These are phyloP conservation scores for Drosophila micromelanica DNA, from an alignment of 1,140 invertebrate genomes.

Conservation along the genomic window DNA sequence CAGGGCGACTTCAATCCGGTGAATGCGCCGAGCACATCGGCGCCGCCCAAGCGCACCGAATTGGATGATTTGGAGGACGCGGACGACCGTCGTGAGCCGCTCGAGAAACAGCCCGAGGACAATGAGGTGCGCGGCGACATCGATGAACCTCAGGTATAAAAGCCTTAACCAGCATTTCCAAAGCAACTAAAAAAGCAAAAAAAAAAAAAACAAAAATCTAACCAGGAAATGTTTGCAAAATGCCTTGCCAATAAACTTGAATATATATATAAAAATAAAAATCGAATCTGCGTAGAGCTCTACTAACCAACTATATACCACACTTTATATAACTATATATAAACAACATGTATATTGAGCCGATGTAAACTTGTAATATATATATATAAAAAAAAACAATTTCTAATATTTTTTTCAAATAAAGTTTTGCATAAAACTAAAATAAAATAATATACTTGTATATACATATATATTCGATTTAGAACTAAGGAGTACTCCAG, in stretches of 20 bases:
- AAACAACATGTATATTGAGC: conserved; percentile 64
- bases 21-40: conserved; percentile 44
- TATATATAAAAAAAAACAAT: conserved; percentile 46
- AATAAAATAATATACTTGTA: conserved; percentile 29
- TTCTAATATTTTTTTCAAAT: conserved; percentile 70
- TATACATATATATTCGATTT: conserved; percentile 29
- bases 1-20: conserved; percentile 32
- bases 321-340: conserved; percentile 14
- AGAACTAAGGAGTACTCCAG: neutral
- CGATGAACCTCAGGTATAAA: conserved; percentile 68
- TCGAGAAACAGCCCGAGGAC: conserved; percentile 62
- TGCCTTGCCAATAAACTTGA: conserved; percentile 26
- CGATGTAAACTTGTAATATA: conserved; percentile 71
- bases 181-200: conserved; percentile 16
- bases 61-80: conserved; percentile 52
- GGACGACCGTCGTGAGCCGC: conserved; percentile 51
- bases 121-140: conserved; percentile 71
- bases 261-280: neutral
- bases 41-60: conserved; percentile 42
- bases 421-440: conserved; percentile 70
- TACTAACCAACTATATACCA: conserved; percentile 62
- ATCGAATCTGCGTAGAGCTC: conserved; percentile 23
- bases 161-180: conserved; percentile 15
- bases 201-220: conserved; percentile 28
- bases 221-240: conserved; percentile 57